Conservation (phyloP, 1,140 invertebrate species). For the Babylonia areolata region DNA sequence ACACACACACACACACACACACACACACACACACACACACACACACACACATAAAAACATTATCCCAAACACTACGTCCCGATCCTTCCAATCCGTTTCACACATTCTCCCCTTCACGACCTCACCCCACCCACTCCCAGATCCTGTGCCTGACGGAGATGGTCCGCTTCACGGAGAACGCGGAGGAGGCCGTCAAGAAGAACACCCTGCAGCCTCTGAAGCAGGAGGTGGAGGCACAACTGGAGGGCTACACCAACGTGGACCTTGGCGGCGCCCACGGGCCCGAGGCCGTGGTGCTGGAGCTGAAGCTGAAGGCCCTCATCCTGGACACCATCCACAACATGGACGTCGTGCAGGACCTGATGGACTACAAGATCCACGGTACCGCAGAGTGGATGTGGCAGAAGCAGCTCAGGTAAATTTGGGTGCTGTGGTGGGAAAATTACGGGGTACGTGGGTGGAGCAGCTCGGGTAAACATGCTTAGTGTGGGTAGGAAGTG, state of each 20-base stretch:
- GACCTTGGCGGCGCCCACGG: constrained; percentile 71
- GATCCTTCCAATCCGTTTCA: too few species aligned
- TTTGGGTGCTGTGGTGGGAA: neutral
- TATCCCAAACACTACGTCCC: too few species aligned
- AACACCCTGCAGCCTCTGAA: constrained; percentile 80
- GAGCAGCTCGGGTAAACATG: constrained; percentile 92
- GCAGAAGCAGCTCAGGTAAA: constrained; percentile 94
- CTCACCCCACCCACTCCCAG: constrained; percentile 44
- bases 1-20: too few species aligned
- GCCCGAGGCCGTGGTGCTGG: constrained; percentile 71
- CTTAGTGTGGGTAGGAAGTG: too few species aligned
- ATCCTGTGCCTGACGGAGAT: constrained; percentile 83
- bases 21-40: too few species aligned
- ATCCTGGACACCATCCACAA: constrained; percentile 96
- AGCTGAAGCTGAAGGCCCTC: constrained; percentile 83
- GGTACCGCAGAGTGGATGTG: constrained; percentile 89
- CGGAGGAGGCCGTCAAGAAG: constrained; percentile 86
- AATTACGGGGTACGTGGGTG: too few species aligned
- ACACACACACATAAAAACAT: too few species aligned
- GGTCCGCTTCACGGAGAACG: constrained; percentile 88
- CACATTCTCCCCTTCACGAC: neutral
- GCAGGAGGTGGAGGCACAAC: constrained; percentile 78
- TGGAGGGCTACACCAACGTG: constrained; percentile 82
- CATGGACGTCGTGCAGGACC: constrained; percentile 86
- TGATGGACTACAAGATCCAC: constrained; percentile 84